Conservation (phyloP, 1,140 invertebrate species). For the Calliopsis andreniformis region DNA sequence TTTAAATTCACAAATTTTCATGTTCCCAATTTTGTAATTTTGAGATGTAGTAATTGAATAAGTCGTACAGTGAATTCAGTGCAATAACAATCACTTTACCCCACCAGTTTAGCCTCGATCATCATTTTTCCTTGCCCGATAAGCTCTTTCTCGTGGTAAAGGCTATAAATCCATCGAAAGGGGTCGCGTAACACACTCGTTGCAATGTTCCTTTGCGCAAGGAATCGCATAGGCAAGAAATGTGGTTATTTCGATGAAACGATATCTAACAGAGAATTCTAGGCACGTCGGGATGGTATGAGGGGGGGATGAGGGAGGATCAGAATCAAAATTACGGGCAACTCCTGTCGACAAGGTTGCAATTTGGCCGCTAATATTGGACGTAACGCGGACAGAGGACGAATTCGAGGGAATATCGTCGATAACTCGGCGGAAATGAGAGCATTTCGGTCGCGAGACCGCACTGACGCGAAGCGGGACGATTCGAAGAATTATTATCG, state of each 20-base stretch:
- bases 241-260: not conserved
- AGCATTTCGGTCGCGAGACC: conserved; percentile 21
- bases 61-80: no score
- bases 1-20: no score
- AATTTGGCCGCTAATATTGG: conserved; percentile 40
- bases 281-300: conserved; percentile 32
- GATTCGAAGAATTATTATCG: conserved; percentile 40
- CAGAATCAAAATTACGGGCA: conserved; percentile 41
- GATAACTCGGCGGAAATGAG: conserved; percentile 32
- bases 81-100: no score
- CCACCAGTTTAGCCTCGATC: no score
- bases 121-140: not conserved
- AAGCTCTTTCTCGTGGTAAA: not conserved
- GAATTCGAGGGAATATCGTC: conserved; percentile 24
- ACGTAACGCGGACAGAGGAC: conserved; percentile 12
- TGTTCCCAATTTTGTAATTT: no score
- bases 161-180: not conserved
- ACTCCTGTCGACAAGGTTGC: conserved; percentile 26
- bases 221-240: conserved; percentile 4
- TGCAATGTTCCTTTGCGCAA: no score
- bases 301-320: no score
- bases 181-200: no score
- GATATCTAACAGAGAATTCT: no score
- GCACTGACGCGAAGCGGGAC: conserved; percentile 28
- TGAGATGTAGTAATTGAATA: no score